These are phyloP conservation scores for Equus quagga DNA, from an alignment of 2,113 vertebrate species.

Conservation along the genomic window DNA sequence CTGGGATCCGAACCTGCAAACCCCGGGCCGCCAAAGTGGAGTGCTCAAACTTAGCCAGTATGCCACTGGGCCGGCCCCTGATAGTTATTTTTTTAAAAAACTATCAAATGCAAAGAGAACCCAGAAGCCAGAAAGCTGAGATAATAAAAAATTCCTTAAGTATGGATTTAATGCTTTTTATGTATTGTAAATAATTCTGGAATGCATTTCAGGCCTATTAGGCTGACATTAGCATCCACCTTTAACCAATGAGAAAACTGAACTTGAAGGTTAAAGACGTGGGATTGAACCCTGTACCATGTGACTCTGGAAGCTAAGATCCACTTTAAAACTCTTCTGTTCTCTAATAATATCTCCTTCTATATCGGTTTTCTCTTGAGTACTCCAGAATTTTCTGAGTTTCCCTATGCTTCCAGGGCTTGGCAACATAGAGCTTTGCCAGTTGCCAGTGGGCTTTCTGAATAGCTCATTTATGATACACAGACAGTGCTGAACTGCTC, in stretches of 20 bases:
- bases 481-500: not conserved
- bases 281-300: not conserved
- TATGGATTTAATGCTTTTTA: not conserved
- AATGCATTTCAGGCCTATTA: not conserved
- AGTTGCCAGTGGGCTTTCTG: not conserved
- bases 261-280: not conserved
- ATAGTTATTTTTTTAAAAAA: not conserved
- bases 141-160: not conserved
- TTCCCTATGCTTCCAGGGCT: not conserved
- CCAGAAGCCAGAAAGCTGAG: not conserved
- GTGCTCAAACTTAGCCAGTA: no score
- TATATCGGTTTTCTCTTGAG: not conserved
- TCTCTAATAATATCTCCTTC: not conserved
- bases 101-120: conserved; percentile 1
- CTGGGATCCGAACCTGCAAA: no score
- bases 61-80: not conserved
- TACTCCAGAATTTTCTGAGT: not conserved
- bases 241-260: not conserved
- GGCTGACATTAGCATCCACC: not conserved
- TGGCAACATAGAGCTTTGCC: not conserved
- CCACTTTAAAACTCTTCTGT: not conserved
- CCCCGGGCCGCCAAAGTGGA: no score
- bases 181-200: not conserved
- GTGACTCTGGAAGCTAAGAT: not conserved
- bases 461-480: not conserved